Evolutionary conservation across 2,113 vertebrate species (phyloP).

Genomic region (Aptenodytes patagonicus): DNA sequence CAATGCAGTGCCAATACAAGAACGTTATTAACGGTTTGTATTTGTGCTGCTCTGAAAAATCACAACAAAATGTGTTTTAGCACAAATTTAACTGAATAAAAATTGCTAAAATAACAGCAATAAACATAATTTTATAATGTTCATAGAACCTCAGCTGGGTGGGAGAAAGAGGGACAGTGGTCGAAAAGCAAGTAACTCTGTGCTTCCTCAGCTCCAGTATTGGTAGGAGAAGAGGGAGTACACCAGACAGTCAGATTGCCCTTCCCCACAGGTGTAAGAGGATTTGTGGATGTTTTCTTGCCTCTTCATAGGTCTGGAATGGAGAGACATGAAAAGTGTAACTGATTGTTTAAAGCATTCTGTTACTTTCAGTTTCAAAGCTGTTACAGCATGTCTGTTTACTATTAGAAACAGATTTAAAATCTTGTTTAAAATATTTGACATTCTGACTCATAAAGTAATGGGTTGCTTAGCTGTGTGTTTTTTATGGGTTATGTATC

Average conservation of each 20-base stretch:
- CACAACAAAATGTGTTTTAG: neutral
- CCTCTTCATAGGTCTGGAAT: neutral
- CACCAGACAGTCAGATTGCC: neutral
- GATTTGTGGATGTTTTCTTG: neutral
- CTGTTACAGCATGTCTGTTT: neutral
- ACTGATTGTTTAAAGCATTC: neutral
- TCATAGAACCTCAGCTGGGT: neutral
- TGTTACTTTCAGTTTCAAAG: neutral
- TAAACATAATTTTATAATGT: neutral
- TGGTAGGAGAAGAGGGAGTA: neutral
- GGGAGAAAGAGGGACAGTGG: neutral
- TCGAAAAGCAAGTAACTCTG: neutral
- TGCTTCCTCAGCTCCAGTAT: neutral
- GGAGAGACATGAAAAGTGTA: neutral
- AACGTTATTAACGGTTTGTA: rapidly evolving
- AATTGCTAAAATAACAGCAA: neutral
- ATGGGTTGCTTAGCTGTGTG: neutral
- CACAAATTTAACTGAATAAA: neutral
- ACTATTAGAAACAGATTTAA: neutral
- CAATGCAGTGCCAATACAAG: neutral
- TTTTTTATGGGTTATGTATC: neutral
- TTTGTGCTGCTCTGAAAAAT: neutral
- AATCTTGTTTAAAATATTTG: neutral
- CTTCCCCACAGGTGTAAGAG: neutral
- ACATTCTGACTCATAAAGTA: neutral